Percentiles rank a stretch among this genome's conserved stretches.
These are phyloP conservation scores for Cephus runcator DNA, from an alignment of 2,888 invertebrate genomes.

Conservation along the genomic window DNA sequence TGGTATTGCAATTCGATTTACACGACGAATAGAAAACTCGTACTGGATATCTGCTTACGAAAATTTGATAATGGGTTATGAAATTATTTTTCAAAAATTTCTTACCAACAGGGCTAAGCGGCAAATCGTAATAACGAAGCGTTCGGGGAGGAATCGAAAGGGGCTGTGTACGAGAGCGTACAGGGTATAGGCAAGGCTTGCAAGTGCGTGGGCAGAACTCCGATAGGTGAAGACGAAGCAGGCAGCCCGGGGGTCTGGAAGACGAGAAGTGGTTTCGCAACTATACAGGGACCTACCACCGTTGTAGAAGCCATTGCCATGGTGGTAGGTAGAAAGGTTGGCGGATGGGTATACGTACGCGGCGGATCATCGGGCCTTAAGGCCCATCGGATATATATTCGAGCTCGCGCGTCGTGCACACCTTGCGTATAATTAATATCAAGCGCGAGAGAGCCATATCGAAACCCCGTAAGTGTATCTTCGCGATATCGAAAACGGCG, in stretches of 20 bases:
- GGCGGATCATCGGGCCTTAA: constrained; percentile 19
- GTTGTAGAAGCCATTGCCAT: constrained; percentile 38
- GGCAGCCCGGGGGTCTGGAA: constrained; percentile 46
- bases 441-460: background rate
- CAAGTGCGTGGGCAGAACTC: constrained; percentile 53
- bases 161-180: background rate
- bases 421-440: constrained; percentile 45
- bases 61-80: too few species aligned
- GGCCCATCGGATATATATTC: constrained; percentile 29
- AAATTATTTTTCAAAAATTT: too few species aligned
- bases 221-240: constrained; percentile 18
- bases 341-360: constrained; percentile 10
- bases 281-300: constrained; percentile 36
- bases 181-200: constrained; percentile 31
- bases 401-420: constrained; percentile 38
- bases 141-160: constrained; percentile 19
- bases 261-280: constrained; percentile 53
- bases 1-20: constrained; percentile 47
- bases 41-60: background rate
- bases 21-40: constrained; percentile 5
- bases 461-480: background rate
- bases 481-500: background rate
- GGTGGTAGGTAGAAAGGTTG: constrained; percentile 14
- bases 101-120: background rate
- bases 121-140: constrained; percentile 13